Base-by-base conservation (phyloP, 2,888 invertebrate species). In the Charanyca ferruginea region DNA sequence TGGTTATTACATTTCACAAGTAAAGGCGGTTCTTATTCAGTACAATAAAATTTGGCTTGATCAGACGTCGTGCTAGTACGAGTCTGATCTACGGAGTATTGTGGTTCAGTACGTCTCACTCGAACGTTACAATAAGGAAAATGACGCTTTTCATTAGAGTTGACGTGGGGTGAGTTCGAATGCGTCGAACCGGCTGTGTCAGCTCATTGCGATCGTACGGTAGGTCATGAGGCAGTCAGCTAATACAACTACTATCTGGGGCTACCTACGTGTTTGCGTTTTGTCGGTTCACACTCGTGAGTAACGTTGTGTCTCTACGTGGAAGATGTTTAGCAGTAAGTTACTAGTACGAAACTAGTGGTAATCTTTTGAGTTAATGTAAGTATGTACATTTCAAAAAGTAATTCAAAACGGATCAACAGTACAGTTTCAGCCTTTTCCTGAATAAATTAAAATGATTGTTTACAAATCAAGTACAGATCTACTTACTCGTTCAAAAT, bases 41-140 rank as follows among this genome's bases (percentile, higher is more conserved):
- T 95, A 91, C 94, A 90, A 91, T 90, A 88, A 79, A 90, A 93
- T 95, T 95, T 94, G 94, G 94, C 95, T 91, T 90, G 94, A 95
- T 92, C 93, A 90, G 91, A 87, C 85, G 87, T 89, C 89, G 90
- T 86, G 84, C 81, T 75, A 78, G 81, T 85, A 89, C 88, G 89
- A 90, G 81, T 84, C 91, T 89, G 94, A 93, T 94, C 94, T 90
- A 87, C 88, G 92, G 93, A 93, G 92, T 92, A 90, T 90, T 88
- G 85, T 85, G 89, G 88, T 85, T 90, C 81, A 87, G 79, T 86
- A 84, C 85, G 83, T 83, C 85, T 84, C 72, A 80, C 75, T 83
- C 80, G 80, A 86, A 85, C 80, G 86, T 85, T 84, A 87, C 67
- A 80, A 88, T 90, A 89, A 87, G 86, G 76, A 87, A 89, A 90